Percentiles rank a stretch among this genome's conserved stretches.
These are phyloP conservation scores for Morpho deidamia DNA, from an alignment of 2,888 invertebrate species.

Conservation along the genomic window DNA sequence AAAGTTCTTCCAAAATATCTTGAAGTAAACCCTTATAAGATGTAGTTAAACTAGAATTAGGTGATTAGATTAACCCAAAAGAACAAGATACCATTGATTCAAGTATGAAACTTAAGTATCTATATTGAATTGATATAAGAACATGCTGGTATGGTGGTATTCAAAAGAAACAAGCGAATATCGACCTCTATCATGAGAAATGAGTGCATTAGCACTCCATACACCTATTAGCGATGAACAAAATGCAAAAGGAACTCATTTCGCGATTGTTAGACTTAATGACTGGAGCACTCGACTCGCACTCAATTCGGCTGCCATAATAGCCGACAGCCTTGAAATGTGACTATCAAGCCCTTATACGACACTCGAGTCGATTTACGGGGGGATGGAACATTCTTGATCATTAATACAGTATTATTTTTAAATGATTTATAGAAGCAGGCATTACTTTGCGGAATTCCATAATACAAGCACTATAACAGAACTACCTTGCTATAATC, in stretches of 20 bases:
- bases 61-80: too few relatives aligned
- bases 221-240: constrained; percentile 14
- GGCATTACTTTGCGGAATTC: too few relatives aligned
- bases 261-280: constrained; percentile 28
- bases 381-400: constrained; percentile 37
- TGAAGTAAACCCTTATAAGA: too few relatives aligned
- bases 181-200: not conserved
- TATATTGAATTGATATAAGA: too few relatives aligned
- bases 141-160: not conserved
- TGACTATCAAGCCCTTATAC: constrained; percentile 55
- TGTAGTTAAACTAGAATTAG: too few relatives aligned
- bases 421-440: too few relatives aligned
- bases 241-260: constrained; percentile 24
- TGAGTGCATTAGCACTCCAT: constrained; percentile 5
- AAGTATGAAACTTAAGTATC: too few relatives aligned
- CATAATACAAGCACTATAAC: too few relatives aligned
- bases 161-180: not conserved
- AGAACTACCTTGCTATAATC: too few relatives aligned
- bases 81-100: too few relatives aligned
- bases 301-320: constrained; percentile 43
- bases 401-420: constrained; percentile 19
- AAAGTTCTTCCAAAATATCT: too few relatives aligned
- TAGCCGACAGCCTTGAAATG: constrained; percentile 51
- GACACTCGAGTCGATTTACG: constrained; percentile 47
- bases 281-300: constrained; percentile 25